Conservation (phyloP, 1,140 invertebrate genomes). For the Bombus pyrosoma region DNA sequence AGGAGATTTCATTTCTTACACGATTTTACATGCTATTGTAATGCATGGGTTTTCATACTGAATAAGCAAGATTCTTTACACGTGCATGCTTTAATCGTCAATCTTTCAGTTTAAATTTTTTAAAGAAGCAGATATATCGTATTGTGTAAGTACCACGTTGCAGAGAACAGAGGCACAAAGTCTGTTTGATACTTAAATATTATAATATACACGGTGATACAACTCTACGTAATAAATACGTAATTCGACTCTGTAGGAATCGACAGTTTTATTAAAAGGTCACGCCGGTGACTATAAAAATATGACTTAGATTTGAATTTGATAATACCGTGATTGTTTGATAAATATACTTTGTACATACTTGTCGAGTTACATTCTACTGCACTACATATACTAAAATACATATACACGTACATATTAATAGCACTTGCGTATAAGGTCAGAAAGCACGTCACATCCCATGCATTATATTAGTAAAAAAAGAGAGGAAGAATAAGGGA, state of each 20-base stretch:
- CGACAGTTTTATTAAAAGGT: background rate
- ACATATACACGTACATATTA: slow-evolving; percentile 20
- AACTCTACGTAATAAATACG: background rate
- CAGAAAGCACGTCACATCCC: slow-evolving; percentile 31
- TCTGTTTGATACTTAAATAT: slow-evolving; percentile 49
- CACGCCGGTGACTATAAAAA: background rate
- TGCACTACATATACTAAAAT: slow-evolving; percentile 32
- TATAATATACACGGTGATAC: slow-evolving; percentile 4
- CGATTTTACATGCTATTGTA: slow-evolving; percentile 53
- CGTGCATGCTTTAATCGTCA: background rate
- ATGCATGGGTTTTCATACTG: slow-evolving; percentile 54
- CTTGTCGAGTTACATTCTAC: slow-evolving; percentile 41
- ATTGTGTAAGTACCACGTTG: background rate
- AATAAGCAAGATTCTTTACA: slow-evolving; percentile 2
- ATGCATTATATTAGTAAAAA: slow-evolving; percentile 62
- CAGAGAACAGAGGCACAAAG: slow-evolving; percentile 18
- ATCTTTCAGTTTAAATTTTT: slow-evolving; percentile 2
- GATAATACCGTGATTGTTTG: slow-evolving; percentile 13
- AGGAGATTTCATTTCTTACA: slow-evolving; percentile 44
- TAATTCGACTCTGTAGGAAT: slow-evolving; percentile 17
- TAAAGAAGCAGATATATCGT: background rate
- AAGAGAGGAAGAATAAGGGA: background rate
- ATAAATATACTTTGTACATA: slow-evolving; percentile 64
- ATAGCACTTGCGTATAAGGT: slow-evolving; percentile 32
- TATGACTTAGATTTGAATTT: slow-evolving; percentile 31